phyloP scores from a whole-genome alignment of 2,797 vertebrate genomes.

The Apogon talboti region DNA sequence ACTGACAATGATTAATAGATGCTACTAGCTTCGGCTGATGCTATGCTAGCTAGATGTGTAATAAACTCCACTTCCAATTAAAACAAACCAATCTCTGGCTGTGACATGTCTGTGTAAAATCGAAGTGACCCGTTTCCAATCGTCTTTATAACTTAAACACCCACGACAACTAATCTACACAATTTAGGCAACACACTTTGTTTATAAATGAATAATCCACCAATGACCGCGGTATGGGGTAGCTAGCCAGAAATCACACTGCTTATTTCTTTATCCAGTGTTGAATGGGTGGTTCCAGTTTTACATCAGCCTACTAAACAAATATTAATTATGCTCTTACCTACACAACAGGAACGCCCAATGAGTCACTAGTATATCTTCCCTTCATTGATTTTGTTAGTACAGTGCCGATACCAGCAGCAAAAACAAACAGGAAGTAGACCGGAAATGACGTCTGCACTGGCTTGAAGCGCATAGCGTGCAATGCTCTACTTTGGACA shows the following conservation, averaged over 20 bases:
- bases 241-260: background rate
- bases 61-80: background rate
- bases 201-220: background rate
- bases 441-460: slow-evolving; percentile 53
- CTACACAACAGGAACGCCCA: background rate
- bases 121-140: too few species aligned
- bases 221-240: background rate
- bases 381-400: slow-evolving; percentile 19
- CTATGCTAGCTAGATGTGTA: too few species aligned
- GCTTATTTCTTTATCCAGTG: too few species aligned
- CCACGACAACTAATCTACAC: too few species aligned
- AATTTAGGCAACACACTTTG: too few species aligned
- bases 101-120: too few species aligned
- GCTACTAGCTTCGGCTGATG: too few species aligned
- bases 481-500: slow-evolving; percentile 1
- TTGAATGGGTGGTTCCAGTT: too few species aligned
- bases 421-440: slow-evolving; percentile 63
- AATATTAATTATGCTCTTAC: slow-evolving; percentile 31
- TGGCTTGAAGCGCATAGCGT: fast-evolving
- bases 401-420: background rate
- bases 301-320: background rate
- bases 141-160: too few species aligned
- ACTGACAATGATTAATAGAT: too few species aligned
- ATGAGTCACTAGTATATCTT: background rate
- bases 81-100: background rate